Percentiles rank a stretch among this genome's conserved stretches.
Evolutionary conservation across 2,113 vertebrate species (phyloP).

Genomic region (Nothobranchius kuhntae): DNA sequence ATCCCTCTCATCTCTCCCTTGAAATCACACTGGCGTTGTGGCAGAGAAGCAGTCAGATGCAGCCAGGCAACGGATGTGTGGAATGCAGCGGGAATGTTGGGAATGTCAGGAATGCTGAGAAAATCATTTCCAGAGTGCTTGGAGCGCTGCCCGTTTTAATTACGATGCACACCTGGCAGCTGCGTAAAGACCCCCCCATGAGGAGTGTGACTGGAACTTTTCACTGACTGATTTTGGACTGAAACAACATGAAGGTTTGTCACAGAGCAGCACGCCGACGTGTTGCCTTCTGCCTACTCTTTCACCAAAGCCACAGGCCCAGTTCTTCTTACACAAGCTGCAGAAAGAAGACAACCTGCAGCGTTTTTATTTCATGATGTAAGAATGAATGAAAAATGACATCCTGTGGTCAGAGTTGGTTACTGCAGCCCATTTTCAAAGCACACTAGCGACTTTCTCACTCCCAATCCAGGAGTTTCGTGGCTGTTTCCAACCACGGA

Average conservation of each 20-base stretch:
- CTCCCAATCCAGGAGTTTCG: too few relatives aligned
- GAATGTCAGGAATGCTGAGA: conserved; percentile 25
- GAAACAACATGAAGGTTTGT: neutral
- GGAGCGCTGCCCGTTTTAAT: conserved; percentile 12
- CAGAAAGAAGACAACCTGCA: too few relatives aligned
- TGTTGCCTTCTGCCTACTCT: neutral
- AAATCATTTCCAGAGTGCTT: neutral
- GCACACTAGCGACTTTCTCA: too few relatives aligned
- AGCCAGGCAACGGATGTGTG: neutral
- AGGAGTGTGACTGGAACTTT: neutral
- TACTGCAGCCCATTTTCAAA: too few relatives aligned
- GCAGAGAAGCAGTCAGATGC: neutral
- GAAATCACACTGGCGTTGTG: neutral
- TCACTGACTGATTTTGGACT: neutral
- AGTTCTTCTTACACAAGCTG: neutral
- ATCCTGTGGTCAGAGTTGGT: too few relatives aligned
- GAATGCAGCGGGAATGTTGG: conserved; percentile 1
- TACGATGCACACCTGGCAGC: conserved; percentile 27
- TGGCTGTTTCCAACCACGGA: too few relatives aligned
- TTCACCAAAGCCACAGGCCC: neutral
- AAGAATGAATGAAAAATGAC: too few relatives aligned
- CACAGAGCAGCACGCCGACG: too few relatives aligned
- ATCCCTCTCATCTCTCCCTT: neutral
- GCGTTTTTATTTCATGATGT: too few relatives aligned
- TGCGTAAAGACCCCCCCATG: conserved; percentile 2